Conservation (phyloP, 2,888 invertebrate genomes). For the Xanthia togata region DNA sequence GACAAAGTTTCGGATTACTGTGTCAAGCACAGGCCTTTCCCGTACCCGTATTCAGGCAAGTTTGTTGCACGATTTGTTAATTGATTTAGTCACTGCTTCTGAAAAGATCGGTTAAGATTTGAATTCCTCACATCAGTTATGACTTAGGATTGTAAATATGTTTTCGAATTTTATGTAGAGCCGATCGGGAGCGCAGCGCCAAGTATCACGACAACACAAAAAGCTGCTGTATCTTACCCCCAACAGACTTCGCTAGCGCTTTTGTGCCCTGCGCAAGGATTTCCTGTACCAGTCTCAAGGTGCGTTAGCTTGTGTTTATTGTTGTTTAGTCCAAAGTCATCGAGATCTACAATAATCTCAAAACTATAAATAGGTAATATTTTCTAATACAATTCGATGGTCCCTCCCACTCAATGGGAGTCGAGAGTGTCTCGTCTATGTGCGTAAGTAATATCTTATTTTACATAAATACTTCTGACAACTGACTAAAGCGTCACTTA, state of each 20-base stretch:
- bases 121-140: background rate
- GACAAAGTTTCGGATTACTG: conserved; percentile 90
- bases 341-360: conserved; percentile 9
- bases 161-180: conserved; percentile 77
- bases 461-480: conserved; percentile 20
- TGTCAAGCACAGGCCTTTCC: conserved; percentile 94
- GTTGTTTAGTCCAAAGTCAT: conserved; percentile 19
- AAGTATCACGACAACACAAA: conserved; percentile 89
- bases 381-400: conserved; percentile 13
- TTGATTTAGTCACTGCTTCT: conserved; percentile 11
- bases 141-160: conserved; percentile 32
- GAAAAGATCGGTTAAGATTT: conserved; percentile 3
- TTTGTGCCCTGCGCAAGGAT: conserved; percentile 89
- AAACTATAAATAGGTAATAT: conserved; percentile 26
- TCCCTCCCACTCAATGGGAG: background rate
- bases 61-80: conserved; percentile 64
- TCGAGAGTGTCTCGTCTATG: conserved; percentile 2
- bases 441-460: conserved; percentile 29
- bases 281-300: conserved; percentile 92
- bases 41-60: conserved; percentile 93
- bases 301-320: conserved; percentile 79
- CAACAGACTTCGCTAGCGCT: conserved; percentile 83
- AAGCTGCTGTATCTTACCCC: conserved; percentile 83
- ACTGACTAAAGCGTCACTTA: conserved; percentile 41
- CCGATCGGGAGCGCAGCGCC: conserved; percentile 87